Evolutionary conservation across 1,140 invertebrate genomes (phyloP), one percentile per base, ranked within the genome.

Genomic region (Nasonia longicornis): DNA sequence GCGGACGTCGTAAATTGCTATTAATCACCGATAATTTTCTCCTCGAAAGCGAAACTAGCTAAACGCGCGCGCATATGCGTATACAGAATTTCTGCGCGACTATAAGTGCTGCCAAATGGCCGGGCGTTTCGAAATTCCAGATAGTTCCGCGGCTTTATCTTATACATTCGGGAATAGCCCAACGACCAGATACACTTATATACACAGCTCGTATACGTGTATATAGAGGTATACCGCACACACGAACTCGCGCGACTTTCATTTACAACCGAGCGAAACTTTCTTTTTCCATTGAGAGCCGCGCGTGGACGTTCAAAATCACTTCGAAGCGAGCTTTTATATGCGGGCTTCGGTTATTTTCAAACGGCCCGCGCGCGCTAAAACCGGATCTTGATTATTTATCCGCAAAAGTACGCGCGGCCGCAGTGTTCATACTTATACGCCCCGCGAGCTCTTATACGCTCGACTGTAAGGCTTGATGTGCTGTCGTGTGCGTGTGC

Each of bases 1-100:
- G 14, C 67, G n/a, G 14, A 35, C 31, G 48, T 63, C 67, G 70
- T 77, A 70, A 77, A 77, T 71, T 71, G 52, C 2, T 26, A 77
- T 77, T 81, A 77, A 81, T 77, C 66, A 45, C 42, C 73, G 29
- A 79, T 69, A n/a, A 67, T 69, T 75, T 66, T 74, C 71, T 35
- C 66, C 52, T 80, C 67, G 42, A 79, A 79, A 79, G 70, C 58
- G 38, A 79, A 79, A 73, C 38, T 72, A 64, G 29, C 73, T 48
- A n/a, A 79, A 71, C 67, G 29, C 63, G 48, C 77, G n/a, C 22
- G 63, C 26, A 26, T 66, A 26, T 1, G 20, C 4, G 22, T 52
- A 52, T n/a, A 29, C 63, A 11, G 22, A 26, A n/a, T 67, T 58
- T 67, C 31, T 31, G 29, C 20, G 16, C 52, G 52, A 20, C 16